A percentile compares a stretch with the other conserved stretches of the same genome.
These are phyloP conservation scores for Hypolimnas misippus DNA, from an alignment of 2,888 invertebrate species.

Conservation along the genomic window DNA sequence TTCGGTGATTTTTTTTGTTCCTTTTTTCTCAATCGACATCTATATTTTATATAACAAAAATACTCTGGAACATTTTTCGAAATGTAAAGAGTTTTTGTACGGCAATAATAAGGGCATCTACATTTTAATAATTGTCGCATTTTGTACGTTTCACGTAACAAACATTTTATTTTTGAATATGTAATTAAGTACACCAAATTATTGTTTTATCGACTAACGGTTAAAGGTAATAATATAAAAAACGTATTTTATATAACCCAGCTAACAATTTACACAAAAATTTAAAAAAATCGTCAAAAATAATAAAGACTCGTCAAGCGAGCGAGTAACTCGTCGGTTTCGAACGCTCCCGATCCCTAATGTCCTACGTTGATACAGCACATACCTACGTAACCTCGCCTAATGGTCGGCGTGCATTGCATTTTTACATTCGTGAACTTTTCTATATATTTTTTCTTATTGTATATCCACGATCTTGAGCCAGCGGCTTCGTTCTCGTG, in stretches of 20 bases:
- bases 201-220: not conserved
- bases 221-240: not conserved
- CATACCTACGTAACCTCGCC: constrained; percentile 37
- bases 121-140: not conserved
- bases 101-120: not conserved
- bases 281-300: not conserved
- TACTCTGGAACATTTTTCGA: not conserved
- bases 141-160: not conserved
- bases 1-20: constrained; percentile 46
- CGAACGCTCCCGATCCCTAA: constrained; percentile 34
- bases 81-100: not conserved
- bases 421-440: constrained; percentile 37
- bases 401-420: constrained; percentile 43
- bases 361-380: constrained; percentile 38
- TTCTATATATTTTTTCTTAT: constrained; percentile 10
- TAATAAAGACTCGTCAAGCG: not conserved
- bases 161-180: constrained; percentile 4
- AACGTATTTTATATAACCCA: not conserved
- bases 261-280: not conserved
- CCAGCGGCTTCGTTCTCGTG: no score
- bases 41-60: constrained; percentile 17
- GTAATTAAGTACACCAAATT: not conserved
- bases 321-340: constrained; percentile 23
- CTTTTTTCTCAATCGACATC: constrained; percentile 9
- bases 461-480: not conserved